Base-by-base conservation (phyloP, 30 jellyfish, hydroid and myxozoan species). In the Aurelia aurita complex sp. Pacific region DNA sequence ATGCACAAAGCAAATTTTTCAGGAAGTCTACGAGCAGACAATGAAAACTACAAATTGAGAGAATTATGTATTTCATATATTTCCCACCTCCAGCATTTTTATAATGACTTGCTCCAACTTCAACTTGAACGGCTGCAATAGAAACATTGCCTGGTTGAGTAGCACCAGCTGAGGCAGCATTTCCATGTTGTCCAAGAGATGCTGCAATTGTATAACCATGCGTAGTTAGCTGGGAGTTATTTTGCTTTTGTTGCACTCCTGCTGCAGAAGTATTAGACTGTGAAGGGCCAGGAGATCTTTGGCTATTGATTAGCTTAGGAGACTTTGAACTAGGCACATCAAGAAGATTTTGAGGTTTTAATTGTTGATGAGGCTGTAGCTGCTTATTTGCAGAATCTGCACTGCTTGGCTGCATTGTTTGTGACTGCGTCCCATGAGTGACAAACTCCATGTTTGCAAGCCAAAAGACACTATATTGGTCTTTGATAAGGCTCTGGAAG, bases 71-170 rank as follows among this genome's bases (percentile, higher is more conserved):
- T 46, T 46, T 46, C 57, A 46, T 46, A 46, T 46, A 77, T 14
- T 64, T 62, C 88, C 88, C 88, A 77, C 92, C 92, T 67, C 92
- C 92, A 8, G 77, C 14, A 42, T 74, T 82, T 60, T 82, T 82
- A 61, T 33, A 82, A 46, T 82, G 92, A 70, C 82, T 82, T 70
- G 92, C 71, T 7, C 77, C 92, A 53, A 82, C 92, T 82, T 82
- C 92, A 43, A 82, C 92, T 46, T 46, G 57, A 52, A 70, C 92
- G 0, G 92, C 62, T 53, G 92, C 92, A 4, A 73, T 70, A 5
- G 84, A 36, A 53, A 71, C 88, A 77, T 76, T 43, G 36, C 76
- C 86, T 32, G 57, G 36, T 50, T 64, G 78, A 51, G 15, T 40
- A 1, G 72, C 51, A 60, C 78, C 69, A 7, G 46, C 68, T 61